Percentiles rank a stretch among this genome's conserved stretches.
Evolutionary conservation across 2,888 invertebrate species (phyloP).

Genomic region (Melieria omissa): DNA sequence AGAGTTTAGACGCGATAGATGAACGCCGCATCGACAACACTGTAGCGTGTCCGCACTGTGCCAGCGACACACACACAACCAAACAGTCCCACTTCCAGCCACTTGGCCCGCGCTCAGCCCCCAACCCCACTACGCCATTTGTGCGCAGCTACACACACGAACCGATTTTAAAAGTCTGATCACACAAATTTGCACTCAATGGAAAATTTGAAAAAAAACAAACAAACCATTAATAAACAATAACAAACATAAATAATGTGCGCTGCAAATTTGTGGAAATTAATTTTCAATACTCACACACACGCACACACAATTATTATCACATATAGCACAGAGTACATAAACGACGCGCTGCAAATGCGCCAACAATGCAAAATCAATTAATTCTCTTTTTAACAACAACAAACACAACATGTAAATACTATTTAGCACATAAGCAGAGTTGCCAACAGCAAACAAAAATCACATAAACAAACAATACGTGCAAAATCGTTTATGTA

Average conservation of each 20-base stretch:
- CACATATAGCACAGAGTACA: neutral
- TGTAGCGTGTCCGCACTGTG: slow-evolving; percentile 2
- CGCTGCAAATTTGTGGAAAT: slow-evolving; percentile 1
- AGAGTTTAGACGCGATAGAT: too few species aligned
- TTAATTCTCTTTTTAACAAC: slow-evolving; percentile 3
- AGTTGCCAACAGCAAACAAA: too few species aligned
- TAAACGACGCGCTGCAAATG: neutral
- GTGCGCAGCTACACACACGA: slow-evolving; percentile 9
- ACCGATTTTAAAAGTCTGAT: slow-evolving; percentile 29
- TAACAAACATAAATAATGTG: slow-evolving; percentile 13
- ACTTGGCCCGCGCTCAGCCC: too few species aligned
- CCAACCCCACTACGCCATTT: neutral
- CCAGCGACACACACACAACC: slow-evolving; percentile 23
- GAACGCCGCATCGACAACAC: neutral
- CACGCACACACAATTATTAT: slow-evolving; percentile 14
- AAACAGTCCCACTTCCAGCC: too few species aligned
- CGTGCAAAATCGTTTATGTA: neutral
- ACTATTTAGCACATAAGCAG: slow-evolving; percentile 16
- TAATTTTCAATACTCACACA: slow-evolving; percentile 10
- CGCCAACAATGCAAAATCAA: neutral
- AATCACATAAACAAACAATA: too few species aligned
- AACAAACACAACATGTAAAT: slow-evolving; percentile 13
- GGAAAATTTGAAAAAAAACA: slow-evolving; percentile 1
- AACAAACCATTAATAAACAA: neutral
- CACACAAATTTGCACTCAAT: slow-evolving; percentile 9